Base-by-base conservation (phyloP, 2,888 invertebrate species). In the Thymelicus sylvestris region DNA sequence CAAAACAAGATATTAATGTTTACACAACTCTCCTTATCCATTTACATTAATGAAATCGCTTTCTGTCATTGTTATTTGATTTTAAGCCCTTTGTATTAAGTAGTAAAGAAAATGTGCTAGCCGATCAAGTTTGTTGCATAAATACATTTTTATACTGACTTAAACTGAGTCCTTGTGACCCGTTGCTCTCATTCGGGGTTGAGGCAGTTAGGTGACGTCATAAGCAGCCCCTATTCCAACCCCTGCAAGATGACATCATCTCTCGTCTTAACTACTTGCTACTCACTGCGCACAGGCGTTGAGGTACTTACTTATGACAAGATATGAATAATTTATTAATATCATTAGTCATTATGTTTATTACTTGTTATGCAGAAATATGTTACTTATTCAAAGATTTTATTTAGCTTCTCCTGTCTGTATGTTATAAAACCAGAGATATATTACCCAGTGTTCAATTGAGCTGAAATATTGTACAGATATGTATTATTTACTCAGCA, bases 1-100 rank as follows among this genome's bases (percentile, higher is more conserved):
- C 87, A 86, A 85, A 88, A 89, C 85, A 85, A 76, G 82, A 83
- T 83, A 88, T 89, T 86, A 89, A 86, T 85, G 86, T 79, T 79
- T 76, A 79, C 77, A 78, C 78, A 79, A 80, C 80, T 79, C 80
- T 83, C 81, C 83, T 86, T 84, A 80, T 83, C 81, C 57, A 80
- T 87, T 86, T 78, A 81, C 81, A 77, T 85, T 83, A 83, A 85
- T 81, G 81, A 79, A 62, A 66, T 74, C 74, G 76, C 76, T 80
- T 77, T 76, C 78, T 78, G 67, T 76, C 77, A 85, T 79, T 83
- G 83, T 86, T 85, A 85, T 86, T 82, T 80, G 77, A 83, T 83
- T 84, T 85, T 83, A 83, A 83, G 84, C 81, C 65, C 66, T 47
- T 24, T 60, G 50, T 65, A 24, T 57, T 67, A n/a, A n/a, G n/a